Percentiles rank a stretch among this genome's conserved stretches.
Conservation (phyloP, 2,888 invertebrate genomes). For the Stenolophus ochropezus region DNA sequence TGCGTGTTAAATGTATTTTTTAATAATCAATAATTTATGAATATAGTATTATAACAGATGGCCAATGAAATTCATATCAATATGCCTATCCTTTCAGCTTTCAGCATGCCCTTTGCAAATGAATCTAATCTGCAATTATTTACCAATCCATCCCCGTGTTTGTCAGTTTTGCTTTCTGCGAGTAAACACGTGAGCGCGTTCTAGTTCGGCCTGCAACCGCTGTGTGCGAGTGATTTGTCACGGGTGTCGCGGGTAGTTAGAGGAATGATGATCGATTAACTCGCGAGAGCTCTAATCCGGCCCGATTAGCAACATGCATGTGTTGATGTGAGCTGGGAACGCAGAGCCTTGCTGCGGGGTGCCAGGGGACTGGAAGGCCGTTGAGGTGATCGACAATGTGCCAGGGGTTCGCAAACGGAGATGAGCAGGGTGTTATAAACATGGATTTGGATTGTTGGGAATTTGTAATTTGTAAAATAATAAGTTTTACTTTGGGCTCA, state of each 20-base stretch:
- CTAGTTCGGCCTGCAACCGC: constrained; percentile 24
- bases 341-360: not conserved
- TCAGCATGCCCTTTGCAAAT: not conserved
- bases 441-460: too few relatives aligned
- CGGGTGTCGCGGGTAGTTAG: constrained; percentile 39
- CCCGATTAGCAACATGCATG: constrained; percentile 36
- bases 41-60: not conserved
- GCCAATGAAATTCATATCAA: not conserved
- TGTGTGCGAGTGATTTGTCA: constrained; percentile 46
- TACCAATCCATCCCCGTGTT: constrained; percentile 1
- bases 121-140: constrained; percentile 4
- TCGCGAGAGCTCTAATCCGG: constrained; percentile 39
- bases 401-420: not conserved
- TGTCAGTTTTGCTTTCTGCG: constrained; percentile 23
- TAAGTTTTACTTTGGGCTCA: too few relatives aligned
- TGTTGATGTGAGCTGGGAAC: not conserved
- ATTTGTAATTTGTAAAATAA: too few relatives aligned
- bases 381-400: constrained; percentile 16
- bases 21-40: not conserved
- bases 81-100: not conserved
- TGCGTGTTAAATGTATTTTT: too few relatives aligned
- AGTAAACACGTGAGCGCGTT: constrained; percentile 36
- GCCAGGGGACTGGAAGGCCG: not conserved
- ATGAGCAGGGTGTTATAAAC: not conserved
- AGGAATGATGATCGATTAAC: constrained; percentile 55